Base-by-base conservation (phyloP, 2,797 vertebrate genomes). In the Hyperoplus immaculatus region DNA sequence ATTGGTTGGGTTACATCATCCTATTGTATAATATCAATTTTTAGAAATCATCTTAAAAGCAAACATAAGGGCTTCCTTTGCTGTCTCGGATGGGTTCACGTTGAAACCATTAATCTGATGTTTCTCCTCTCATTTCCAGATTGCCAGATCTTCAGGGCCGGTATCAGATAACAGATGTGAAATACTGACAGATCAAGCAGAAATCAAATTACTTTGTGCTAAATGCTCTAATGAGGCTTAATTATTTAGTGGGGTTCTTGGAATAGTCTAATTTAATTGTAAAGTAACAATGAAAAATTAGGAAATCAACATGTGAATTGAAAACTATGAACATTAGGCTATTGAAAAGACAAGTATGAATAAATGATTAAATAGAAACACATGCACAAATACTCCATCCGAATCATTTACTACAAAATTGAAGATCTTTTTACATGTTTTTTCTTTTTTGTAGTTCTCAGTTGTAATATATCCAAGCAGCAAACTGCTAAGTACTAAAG, bases 111-210 rank as follows among this genome's bases (percentile, higher is more conserved):
- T 82, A 81, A 87, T 86, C 60, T 87, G 6, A 90, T 90, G 29
- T 89, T 87, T 68, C 82, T 83, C 46, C 66, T 47, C 75, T 87
- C 78, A 83, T 87, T 81, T 90, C 81, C 84, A 85, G 62, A 71
- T 73, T 61, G 29, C 72, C 82, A 83, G 88, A 86, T 72, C 53
- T n/a, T 65, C 62, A 18, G 46, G 74, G 77, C 49, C 64, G 59
- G 53, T 18, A 79, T 76, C 73, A 81, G 59, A 80, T 89, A 65
- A 71, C 14, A 16, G 46, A 76, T 61, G 69, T 57, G 56, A 72
- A 78, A 84, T 77, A 67, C 12, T 63, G 8, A 54, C 67, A 78
- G 81, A 75, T 66, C 10, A 46, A 62, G 9, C 18, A 53, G 38
- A 69, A 73, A 81, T 77, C 13, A 0, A 68, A 87, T 86, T 82